phyloP scores from a whole-genome alignment of 2,888 invertebrate genomes.

The Lasius fuliginosus region DNA sequence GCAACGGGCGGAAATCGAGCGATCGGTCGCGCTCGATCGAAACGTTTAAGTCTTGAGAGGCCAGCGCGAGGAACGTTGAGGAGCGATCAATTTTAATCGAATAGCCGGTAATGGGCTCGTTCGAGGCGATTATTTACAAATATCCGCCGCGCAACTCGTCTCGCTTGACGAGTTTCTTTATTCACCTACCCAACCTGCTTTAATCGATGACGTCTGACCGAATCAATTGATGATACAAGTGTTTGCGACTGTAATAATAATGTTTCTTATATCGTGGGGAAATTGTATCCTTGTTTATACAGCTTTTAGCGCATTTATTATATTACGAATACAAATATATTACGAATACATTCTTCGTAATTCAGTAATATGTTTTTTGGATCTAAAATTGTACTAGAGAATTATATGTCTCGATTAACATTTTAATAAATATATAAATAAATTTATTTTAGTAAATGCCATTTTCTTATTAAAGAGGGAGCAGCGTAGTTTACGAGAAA shows the following conservation, averaged over 20 bases:
- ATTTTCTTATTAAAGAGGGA: not conserved
- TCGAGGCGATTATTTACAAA: slow-evolving; percentile 13
- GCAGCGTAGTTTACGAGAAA: not conserved
- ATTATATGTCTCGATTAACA: not conserved
- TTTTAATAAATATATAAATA: slow-evolving; percentile 1
- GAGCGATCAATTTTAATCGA: slow-evolving; percentile 26
- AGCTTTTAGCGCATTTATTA: not conserved
- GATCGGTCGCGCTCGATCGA: slow-evolving; percentile 2
- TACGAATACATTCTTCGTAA: not conserved
- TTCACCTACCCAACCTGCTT: not conserved
- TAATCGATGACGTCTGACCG: not conserved
- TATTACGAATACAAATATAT: not conserved
- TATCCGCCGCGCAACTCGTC: not conserved
- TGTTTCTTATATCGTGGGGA: not conserved
- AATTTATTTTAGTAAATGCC: not conserved
- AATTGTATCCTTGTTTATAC: not conserved
- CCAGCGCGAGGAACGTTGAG: not conserved
- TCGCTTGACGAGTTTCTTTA: not conserved
- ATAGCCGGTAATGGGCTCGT: slow-evolving; percentile 13
- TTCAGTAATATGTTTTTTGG: not conserved
- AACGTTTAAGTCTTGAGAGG: not conserved
- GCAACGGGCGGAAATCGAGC: slow-evolving; percentile 25
- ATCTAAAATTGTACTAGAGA: not conserved
- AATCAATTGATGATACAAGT: slow-evolving; percentile 18
- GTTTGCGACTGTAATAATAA: not conserved